Evolutionary conservation across 2,888 invertebrate species (phyloP).

Genomic region (Cantharis flavilabris): DNA sequence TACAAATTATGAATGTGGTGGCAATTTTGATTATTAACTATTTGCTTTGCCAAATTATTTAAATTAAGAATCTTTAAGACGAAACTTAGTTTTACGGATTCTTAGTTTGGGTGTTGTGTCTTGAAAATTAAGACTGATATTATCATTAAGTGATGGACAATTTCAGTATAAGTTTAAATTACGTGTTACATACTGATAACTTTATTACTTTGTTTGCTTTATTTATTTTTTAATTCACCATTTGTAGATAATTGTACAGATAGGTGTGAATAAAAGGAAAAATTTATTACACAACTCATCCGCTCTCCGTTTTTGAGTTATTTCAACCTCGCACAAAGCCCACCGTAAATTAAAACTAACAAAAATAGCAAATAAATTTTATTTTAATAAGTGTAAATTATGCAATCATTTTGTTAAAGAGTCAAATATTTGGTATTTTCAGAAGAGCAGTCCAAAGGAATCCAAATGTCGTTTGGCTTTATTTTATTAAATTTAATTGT

Average conservation of each 20-base stretch:
- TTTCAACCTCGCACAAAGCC: no score
- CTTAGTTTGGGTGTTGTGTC: constrained; percentile 23
- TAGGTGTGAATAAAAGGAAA: constrained; percentile 34
- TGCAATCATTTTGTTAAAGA: background rate
- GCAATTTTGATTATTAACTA: background rate
- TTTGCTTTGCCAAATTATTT: constrained; percentile 2
- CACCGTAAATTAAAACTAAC: no score
- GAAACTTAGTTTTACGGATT: constrained; percentile 9
- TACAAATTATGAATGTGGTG: background rate
- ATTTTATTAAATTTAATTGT: background rate
- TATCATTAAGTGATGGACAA: constrained; percentile 21
- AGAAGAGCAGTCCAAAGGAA: background rate
- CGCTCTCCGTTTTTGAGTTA: background rate
- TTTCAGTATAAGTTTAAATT: background rate
- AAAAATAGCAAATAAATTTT: background rate
- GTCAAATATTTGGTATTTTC: background rate
- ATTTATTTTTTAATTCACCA: constrained; percentile 20
- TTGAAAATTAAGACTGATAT: constrained; percentile 28
- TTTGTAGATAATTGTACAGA: constrained; percentile 35
- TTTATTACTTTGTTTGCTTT: constrained; percentile 10
- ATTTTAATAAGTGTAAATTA: background rate
- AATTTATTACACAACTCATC: constrained; percentile 13
- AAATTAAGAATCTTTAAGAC: background rate
- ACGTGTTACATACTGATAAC: background rate
- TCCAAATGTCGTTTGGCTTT: background rate